Evolutionary conservation across 2,113 vertebrate genomes (phyloP), one percentile per base, ranked within the genome.

Genomic region (Charina bottae): DNA sequence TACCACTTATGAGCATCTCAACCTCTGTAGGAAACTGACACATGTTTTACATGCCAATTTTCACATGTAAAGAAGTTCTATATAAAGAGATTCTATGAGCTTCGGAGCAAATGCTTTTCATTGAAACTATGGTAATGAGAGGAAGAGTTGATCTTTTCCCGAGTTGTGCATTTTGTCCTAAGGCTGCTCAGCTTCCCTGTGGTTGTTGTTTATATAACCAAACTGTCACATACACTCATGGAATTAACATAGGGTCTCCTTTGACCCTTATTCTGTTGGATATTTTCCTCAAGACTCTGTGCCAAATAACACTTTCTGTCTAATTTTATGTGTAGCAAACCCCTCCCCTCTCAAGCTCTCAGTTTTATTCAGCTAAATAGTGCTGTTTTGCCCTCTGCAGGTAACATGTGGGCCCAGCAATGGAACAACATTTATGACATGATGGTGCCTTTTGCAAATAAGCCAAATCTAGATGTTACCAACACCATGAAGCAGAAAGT

Each of bases 361-460:
- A 21, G 21, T 85, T 72, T 2, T 4, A 13, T 42, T 58, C 37
- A 68, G 6, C n/a, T 90, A 33, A 88, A 9, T 24, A 86, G 12
- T 28, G 12, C 21, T 94, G 0, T 46, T 93, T 53, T 92, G 53
- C 46, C 88, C 95, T 91, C 90, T 96, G 87, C 93, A 99, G 99
- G 99, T 94, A 98, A 99, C 95, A 99, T 99, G 99, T 99, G 99
- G 99, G 98, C 99, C 89, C 99, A 99, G 96, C 98, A 98, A 89
- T 99, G 99, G 99, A 99, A 99, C 94, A 99, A 98, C 93, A 97
- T 99, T 95, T 99, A 99, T 1, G 96, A 97, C 86, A 96, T 98
- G 97, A 98, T 99, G 98, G 96, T 99, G 72, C 99, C 99, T 89
- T 99, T 98, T 96, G 98, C 99, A 0, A 91, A 97, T 53, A 99